Evolutionary conservation across 2,113 vertebrate genomes (phyloP).

Genomic region (Macquaria ambigua): DNA sequence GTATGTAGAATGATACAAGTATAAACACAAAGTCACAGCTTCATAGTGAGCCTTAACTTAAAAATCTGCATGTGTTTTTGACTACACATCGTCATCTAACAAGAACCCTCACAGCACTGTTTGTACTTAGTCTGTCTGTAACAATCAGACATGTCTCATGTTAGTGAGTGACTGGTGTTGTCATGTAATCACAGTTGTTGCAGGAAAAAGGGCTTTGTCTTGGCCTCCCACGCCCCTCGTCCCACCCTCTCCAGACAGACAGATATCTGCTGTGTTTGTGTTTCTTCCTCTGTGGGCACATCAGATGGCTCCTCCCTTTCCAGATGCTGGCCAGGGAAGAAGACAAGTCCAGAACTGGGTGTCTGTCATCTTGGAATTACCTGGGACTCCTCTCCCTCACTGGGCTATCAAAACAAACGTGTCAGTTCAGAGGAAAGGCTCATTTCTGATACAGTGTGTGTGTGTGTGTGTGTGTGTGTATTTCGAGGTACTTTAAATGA

Average conservation of each 20-base stretch:
- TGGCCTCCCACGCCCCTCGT: slow-evolving; percentile 23
- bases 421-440: slow-evolving; percentile 25
- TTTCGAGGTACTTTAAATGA: neutral
- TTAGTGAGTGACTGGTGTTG: slow-evolving; percentile 9
- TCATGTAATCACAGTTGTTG: slow-evolving; percentile 47
- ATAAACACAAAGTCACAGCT: neutral
- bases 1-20: neutral
- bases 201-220: slow-evolving; percentile 42
- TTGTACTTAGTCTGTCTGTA: slow-evolving; percentile 8
- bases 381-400: slow-evolving; percentile 33
- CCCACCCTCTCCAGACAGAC: slow-evolving; percentile 49
- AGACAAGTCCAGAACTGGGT: slow-evolving; percentile 33
- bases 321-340: slow-evolving; percentile 42
- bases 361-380: slow-evolving; percentile 47
- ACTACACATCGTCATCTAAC: neutral
- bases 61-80: neutral
- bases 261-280: slow-evolving; percentile 26
- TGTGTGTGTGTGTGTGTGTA: neutral
- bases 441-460: neutral
- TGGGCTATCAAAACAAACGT: slow-evolving; percentile 46
- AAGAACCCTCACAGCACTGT: neutral
- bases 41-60: neutral
- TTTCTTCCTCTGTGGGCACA: slow-evolving; percentile 33
- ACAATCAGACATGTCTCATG: slow-evolving; percentile 27
- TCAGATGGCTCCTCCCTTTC: slow-evolving; percentile 28